Percentiles rank a stretch among this genome's conserved stretches.
phyloP scores from a whole-genome alignment of 2,113 vertebrate species.

The Drymodes brunneopygia region DNA sequence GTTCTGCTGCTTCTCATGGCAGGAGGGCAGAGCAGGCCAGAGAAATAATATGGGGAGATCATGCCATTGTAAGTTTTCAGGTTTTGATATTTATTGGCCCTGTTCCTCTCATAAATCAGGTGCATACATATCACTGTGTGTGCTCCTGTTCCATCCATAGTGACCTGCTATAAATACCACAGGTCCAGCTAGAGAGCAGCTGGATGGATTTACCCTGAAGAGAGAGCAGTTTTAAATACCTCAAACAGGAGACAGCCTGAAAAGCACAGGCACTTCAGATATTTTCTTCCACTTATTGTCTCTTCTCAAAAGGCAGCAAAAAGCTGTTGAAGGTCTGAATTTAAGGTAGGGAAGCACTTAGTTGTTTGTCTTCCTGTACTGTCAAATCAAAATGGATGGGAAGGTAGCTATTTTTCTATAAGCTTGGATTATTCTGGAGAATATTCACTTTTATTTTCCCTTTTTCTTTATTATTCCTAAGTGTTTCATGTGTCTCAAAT shows the following conservation, averaged over 20 bases:
- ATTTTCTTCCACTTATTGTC: neutral
- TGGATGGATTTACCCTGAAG: neutral
- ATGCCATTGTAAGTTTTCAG: neutral
- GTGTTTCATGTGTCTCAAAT: neutral
- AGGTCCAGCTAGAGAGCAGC: neutral
- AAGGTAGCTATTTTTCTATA: neutral
- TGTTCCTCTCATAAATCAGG: neutral
- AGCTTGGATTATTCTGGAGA: neutral
- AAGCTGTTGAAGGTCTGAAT: neutral
- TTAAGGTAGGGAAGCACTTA: neutral
- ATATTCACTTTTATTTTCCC: neutral
- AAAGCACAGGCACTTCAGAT: neutral
- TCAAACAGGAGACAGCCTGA: neutral
- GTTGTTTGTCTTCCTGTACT: neutral
- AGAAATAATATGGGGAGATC: neutral
- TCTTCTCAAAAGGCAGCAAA: neutral
- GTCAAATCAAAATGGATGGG: neutral
- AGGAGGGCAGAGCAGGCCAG: neutral
- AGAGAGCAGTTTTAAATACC: neutral
- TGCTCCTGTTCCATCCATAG: neutral
- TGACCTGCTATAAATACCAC: neutral
- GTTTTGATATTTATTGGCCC: neutral
- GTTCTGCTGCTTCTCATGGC: neutral
- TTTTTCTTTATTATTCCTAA: neutral
- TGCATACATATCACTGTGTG: neutral